Conservation (phyloP, 2,888 invertebrate species). For the Lasioglossum zephyrum region DNA sequence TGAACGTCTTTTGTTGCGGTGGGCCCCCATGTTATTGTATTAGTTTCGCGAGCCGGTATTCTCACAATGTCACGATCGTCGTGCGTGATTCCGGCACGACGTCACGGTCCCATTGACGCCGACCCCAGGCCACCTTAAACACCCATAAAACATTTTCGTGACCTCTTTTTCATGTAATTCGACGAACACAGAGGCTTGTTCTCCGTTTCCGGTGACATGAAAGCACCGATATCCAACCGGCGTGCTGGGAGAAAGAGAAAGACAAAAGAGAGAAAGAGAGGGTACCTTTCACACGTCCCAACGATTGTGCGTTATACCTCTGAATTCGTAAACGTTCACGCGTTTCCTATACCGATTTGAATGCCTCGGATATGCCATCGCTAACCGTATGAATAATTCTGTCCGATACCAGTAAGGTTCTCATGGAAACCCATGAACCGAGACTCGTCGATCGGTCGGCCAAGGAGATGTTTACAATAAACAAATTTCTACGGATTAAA, state of each 20-base stretch:
- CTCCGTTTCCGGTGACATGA: constrained; percentile 67
- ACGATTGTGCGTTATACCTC: constrained; percentile 30
- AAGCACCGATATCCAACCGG: constrained; percentile 57
- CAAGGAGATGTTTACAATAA: background rate
- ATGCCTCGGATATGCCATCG: constrained; percentile 24
- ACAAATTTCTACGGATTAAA: background rate
- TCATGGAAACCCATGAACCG: background rate
- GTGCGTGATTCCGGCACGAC: constrained; percentile 81
- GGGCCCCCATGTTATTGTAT: constrained; percentile 24
- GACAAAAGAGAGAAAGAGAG: background rate
- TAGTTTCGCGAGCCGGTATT: constrained; percentile 52
- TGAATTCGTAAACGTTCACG: constrained; percentile 44
- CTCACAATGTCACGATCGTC: constrained; percentile 74
- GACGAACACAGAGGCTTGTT: constrained; percentile 64
- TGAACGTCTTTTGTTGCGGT: background rate
- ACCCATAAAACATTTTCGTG: constrained; percentile 73
- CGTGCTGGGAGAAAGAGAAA: background rate
- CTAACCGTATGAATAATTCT: constrained; percentile 48
- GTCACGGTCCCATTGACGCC: constrained; percentile 82
- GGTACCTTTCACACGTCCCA: constrained; percentile 59
- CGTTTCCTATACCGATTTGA: constrained; percentile 51
- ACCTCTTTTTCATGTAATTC: constrained; percentile 69
- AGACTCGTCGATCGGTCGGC: background rate
- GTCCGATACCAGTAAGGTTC: background rate
- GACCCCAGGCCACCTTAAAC: constrained; percentile 71